Base-by-base conservation (phyloP, 1,140 invertebrate genomes). In the Forficula auricularia region DNA sequence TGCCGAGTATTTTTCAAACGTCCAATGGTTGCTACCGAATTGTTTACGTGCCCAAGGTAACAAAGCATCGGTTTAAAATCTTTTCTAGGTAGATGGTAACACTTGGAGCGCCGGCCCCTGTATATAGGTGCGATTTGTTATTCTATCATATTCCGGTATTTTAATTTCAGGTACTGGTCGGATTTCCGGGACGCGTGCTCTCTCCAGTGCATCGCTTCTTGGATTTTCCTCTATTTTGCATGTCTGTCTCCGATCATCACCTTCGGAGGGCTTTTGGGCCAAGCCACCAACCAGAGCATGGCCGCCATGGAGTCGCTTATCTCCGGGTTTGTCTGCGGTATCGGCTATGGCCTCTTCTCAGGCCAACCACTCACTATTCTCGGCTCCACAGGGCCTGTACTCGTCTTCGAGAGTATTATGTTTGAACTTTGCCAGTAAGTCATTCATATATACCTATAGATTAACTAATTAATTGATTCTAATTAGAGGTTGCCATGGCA, bases 151-250 rank as follows among this genome's bases (percentile, higher is more conserved):
- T n/a, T n/a, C n/a, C n/a, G n/a, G n/a, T n/a, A 27, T 27, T 27
- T 27, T 6, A 6, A 6, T 27, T 22, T n/a, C 38, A 58, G 57
- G 54, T 86, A 86, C 49, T 65, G 68, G 52, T 78, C 77, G 0
- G 82, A 85, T 53, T 81, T 79, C 50, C 82, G 79, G 53, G 95
- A 99, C 57, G 90, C 87, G 0, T 57, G 96, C 2, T 80, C 90
- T 9, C 63, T 92, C 38, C 95, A 98, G 58, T 95, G 88, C 55
- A 64, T 98, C 2, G 94, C 95, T 7, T 90, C 94, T 0, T 92
- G 94, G 71, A 86, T 95, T 52, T 98, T 98, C 65, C 70, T 98
- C n/a, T 98, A 98, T 60, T 97, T 98, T 59, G 95, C 94, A 32
- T 94, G 92, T 61, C 69, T 98, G 12, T 95, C 95, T 0, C 95